Conservation (phyloP, 2,113 vertebrate genomes). For the Helogale parvula region DNA sequence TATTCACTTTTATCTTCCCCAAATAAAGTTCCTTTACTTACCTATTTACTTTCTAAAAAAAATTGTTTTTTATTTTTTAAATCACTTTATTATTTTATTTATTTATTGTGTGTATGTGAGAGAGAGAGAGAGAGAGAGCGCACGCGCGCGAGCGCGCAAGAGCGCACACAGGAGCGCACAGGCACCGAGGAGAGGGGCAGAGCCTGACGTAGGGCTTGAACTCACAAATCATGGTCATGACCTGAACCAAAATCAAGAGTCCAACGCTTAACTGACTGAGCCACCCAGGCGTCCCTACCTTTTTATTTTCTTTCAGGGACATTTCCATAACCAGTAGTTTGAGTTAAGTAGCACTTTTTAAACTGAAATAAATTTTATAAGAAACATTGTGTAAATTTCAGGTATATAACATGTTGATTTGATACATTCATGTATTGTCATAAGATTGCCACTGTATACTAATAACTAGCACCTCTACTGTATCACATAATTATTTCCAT, state of each 20-base stretch:
- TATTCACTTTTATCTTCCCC: background rate
- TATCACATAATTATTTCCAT: background rate
- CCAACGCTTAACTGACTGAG: no score
- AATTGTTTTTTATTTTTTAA: no score
- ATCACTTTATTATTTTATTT: no score
- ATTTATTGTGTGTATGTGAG: no score
- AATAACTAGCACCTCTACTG: background rate
- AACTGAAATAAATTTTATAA: background rate
- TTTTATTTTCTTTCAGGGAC: constrained; percentile 16
- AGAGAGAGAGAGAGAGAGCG: no score
- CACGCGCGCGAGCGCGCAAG: no score
- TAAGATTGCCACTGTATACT: no score
- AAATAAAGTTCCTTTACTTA: background rate
- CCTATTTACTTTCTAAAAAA: background rate
- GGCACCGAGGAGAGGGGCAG: no score
- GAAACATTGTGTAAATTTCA: background rate
- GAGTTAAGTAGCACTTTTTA: background rate
- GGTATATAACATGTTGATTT: background rate
- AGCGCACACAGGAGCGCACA: no score
- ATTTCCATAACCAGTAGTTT: background rate
- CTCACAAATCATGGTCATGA: no score
- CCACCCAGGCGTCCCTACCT: background rate
- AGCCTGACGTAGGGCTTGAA: no score
- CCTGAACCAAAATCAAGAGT: no score
- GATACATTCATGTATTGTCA: background rate